Conservation (phyloP, 2,113 vertebrate species). For the Dipodomys merriami region DNA sequence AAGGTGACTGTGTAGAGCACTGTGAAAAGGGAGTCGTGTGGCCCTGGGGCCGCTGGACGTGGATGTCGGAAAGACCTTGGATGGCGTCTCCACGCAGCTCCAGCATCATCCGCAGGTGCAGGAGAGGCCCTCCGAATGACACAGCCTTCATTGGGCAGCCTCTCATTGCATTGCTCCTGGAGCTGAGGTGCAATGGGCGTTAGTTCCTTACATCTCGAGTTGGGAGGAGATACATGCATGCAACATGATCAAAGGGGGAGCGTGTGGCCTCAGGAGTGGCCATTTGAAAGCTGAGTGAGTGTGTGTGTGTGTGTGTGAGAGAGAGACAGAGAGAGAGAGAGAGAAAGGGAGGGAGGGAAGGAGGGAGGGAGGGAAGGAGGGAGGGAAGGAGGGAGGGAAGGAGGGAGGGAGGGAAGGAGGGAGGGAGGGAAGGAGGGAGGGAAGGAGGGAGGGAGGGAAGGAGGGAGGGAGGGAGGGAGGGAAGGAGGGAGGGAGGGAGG, state of each 20-base stretch:
- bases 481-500: too few species aligned
- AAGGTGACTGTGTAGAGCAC: not conserved
- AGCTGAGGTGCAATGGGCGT: not conserved
- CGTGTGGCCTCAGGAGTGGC: not conserved
- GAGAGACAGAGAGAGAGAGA: too few species aligned
- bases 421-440: too few species aligned
- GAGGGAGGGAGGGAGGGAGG: too few species aligned
- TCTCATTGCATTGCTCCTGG: not conserved
- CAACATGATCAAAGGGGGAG: not conserved
- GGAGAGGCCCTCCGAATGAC: not conserved
- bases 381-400: too few species aligned
- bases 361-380: too few species aligned
- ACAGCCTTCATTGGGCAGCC: not conserved
- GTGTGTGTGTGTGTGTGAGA: too few species aligned
- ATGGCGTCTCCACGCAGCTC: not conserved
- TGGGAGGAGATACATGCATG: not conserved
- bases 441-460: too few species aligned
- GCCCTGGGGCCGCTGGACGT: not conserved
- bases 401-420: too few species aligned
- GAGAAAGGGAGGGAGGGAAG: too few species aligned
- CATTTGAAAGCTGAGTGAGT: not conserved
- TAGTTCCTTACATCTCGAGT: not conserved
- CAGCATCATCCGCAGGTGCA: not conserved
- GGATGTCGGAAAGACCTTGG: not conserved
- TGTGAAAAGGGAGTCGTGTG: not conserved